Evolutionary conservation across 1,140 invertebrate species (phyloP).

Genomic region (Plectrocnemia conspersa): DNA sequence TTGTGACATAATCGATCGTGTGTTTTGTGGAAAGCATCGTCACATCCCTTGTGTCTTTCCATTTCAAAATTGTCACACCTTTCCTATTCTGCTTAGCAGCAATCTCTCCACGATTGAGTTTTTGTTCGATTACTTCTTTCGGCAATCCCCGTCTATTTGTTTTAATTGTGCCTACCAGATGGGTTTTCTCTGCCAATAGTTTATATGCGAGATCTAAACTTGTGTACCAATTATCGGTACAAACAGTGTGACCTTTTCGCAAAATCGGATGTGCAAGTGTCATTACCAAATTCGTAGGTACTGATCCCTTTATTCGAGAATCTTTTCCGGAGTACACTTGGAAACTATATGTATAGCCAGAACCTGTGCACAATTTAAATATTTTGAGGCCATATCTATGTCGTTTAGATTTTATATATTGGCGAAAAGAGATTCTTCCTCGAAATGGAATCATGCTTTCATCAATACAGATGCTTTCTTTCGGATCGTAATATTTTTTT

Average conservation of each 20-base stretch:
- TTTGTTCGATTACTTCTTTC: conserved; percentile 32
- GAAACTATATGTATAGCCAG: conserved; percentile 34
- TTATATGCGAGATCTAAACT: conserved; percentile 33
- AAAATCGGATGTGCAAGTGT: conserved; percentile 32
- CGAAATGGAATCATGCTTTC: conserved; percentile 41
- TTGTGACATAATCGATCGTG: conserved; percentile 13
- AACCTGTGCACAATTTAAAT: conserved; percentile 35
- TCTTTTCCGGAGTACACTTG: conserved; percentile 34
- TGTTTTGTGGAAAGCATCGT: conserved; percentile 36
- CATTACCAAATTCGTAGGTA: conserved; percentile 36
- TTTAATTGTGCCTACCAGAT: conserved; percentile 35
- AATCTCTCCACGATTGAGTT: conserved; percentile 36
- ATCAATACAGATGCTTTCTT: conserved; percentile 39
- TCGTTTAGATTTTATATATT: conserved; percentile 37
- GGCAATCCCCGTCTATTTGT: conserved; percentile 32
- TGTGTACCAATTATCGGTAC: conserved; percentile 37
- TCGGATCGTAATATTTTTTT: conserved; percentile 33
- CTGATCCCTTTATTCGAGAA: conserved; percentile 19
- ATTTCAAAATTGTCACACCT: conserved; percentile 35
- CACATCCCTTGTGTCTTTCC: conserved; percentile 36
- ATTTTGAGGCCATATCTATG: conserved; percentile 37
- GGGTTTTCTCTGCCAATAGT: conserved; percentile 32
- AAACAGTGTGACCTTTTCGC: conserved; percentile 27
- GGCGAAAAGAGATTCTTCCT: conserved; percentile 38
- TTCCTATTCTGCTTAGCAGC: conserved; percentile 32